These are phyloP conservation scores for Paracentrotus lividus DNA, from an alignment of 53 echinoderm and acorn worm species.

Conservation along the genomic window DNA sequence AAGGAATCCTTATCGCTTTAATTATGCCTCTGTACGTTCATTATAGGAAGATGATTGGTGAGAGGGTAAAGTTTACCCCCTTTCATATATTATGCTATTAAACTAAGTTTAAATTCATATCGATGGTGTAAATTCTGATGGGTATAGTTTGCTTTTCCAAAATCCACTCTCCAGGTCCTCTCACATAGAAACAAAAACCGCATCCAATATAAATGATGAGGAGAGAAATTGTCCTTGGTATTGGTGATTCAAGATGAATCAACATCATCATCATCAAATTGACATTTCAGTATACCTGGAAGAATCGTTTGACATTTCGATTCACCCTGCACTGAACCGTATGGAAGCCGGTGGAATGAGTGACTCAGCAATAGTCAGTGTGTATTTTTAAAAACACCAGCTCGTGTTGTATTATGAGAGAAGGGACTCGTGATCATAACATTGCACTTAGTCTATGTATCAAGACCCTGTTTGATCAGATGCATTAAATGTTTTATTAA, in stretches of 20 bases:
- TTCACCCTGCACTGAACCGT: constrained; percentile 52
- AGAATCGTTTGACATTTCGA: constrained; percentile 19
- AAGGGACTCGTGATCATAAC: constrained; percentile 1
- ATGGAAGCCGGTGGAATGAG: not conserved
- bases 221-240: constrained; percentile 44
- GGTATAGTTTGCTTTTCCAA: not conserved
- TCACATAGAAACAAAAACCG: not conserved
- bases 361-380: constrained; percentile 67
- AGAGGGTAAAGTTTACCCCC: too few species aligned
- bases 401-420: not conserved
- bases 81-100: too few species aligned
- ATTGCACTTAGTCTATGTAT: not conserved
- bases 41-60: too few species aligned
- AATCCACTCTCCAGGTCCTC: not conserved
- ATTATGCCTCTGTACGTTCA: too few species aligned
- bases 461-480: not conserved
- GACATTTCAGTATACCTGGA: constrained; percentile 56
- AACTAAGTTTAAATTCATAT: too few species aligned
- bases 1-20: too few species aligned
- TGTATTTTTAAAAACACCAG: constrained; percentile 53
- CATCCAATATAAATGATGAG: not conserved
- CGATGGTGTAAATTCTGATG: too few species aligned
- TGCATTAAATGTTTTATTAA: not conserved
- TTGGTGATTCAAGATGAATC: constrained; percentile 61
- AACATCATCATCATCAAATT: constrained; percentile 41